Evolutionary conservation across 2,113 vertebrate genomes (phyloP), one percentile per base, ranked within the genome.

Genomic region (Parus major): DNA sequence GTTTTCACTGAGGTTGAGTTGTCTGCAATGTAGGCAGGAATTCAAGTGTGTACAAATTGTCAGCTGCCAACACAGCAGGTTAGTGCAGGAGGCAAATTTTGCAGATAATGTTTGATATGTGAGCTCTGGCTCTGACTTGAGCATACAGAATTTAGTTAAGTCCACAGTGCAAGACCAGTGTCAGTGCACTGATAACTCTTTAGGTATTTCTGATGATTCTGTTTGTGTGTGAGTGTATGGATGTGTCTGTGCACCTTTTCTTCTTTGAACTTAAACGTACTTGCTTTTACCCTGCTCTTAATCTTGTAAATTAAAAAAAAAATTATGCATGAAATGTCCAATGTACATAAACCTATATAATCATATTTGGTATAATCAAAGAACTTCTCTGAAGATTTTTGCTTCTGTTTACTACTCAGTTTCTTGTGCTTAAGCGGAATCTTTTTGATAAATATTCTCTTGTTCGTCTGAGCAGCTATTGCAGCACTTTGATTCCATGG

Each of bases 401-500:
- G 50, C 72, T 86, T 71, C 88, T 70, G 4, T 84, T 27, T 90
- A 46, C 70, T 83, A 28, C 29, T 93, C 46, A 9, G 4, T 89
- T 91, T 64, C 81, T 56, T 88, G 25, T 61, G 91, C 76, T 95
- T 64, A 77, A 79, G 82, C 84, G 86, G 13, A 52, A 28, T 82
- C 36, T 60, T 86, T 80, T 86, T 80, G 53, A 42, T 66, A 25
- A 92, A 56, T 90, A 47, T 4, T 82, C 19, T 85, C 49, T 88
- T 64, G 17, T 73, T 95, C 56, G 41, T 90, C 82, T 97, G 33
- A 98, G 92, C 96, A 95, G 70, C 91, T 96, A 41, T 91, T 93
- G 92, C 85, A 94, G 35, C 64, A 56, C 92, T 86, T 86, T 63
- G 91, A 97, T 97, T 98, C 96, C 59, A 28, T 98, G 93, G 96